Conservation (phyloP, 2,888 invertebrate genomes). For the Drosophila acutilabella region DNA sequence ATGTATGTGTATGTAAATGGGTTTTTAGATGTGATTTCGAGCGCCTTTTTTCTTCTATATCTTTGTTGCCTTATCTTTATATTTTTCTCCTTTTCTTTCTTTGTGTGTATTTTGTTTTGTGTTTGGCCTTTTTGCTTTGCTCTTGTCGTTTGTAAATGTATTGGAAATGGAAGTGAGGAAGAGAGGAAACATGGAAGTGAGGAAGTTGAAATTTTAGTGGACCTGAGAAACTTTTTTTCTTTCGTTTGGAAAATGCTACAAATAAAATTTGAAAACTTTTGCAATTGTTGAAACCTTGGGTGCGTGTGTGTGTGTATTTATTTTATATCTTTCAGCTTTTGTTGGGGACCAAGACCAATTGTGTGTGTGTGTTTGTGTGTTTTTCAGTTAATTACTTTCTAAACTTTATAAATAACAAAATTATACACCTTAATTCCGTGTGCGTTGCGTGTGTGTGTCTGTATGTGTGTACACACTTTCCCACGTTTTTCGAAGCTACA, state of each 20-base stretch:
- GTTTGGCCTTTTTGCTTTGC: background rate
- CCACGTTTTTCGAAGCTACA: background rate
- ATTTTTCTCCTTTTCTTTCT: slow-evolving; percentile 4
- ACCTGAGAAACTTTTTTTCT: background rate
- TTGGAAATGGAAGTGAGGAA: background rate
- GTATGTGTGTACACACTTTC: slow-evolving; percentile 9
- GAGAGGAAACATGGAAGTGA: background rate
- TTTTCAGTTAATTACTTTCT: slow-evolving; percentile 10
- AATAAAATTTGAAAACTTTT: slow-evolving; percentile 13
- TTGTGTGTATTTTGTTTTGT: slow-evolving; percentile 13
- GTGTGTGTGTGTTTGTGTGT: slow-evolving; percentile 17
- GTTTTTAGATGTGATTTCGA: slow-evolving; percentile 40
- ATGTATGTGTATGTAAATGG: slow-evolving; percentile 24
- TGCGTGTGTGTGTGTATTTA: background rate
- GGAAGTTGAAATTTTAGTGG: slow-evolving; percentile 5
- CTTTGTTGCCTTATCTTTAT: background rate
- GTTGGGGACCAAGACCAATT: slow-evolving; percentile 44
- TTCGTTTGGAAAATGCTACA: no score
- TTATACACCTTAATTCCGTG: background rate
- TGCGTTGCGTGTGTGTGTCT: slow-evolving; percentile 5
- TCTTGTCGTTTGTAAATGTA: background rate
- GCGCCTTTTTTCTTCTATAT: slow-evolving; percentile 18
- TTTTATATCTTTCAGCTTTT: background rate
- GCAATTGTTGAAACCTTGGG: background rate
- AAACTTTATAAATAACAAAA: slow-evolving; percentile 3